phyloP scores from a whole-genome alignment of 2,113 vertebrate genomes.

The Ardeotis arabs region DNA sequence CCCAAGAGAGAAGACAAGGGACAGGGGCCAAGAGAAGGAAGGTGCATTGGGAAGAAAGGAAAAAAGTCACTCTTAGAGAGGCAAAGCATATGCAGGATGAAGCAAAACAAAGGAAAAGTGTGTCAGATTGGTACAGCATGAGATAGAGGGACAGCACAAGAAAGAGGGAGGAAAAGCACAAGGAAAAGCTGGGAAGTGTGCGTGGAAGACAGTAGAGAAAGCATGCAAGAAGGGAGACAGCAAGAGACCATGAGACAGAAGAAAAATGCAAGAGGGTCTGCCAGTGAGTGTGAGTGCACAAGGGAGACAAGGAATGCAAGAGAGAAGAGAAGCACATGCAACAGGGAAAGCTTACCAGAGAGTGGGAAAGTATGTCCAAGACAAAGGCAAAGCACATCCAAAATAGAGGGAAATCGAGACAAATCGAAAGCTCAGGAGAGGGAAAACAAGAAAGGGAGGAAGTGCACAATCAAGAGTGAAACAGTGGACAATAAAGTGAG shows the following conservation, averaged over 20 bases:
- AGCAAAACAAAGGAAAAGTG: background rate
- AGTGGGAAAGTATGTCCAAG: background rate
- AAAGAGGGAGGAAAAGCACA: background rate
- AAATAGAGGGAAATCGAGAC: background rate
- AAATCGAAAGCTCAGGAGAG: background rate
- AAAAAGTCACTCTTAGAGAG: background rate
- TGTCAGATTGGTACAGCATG: background rate
- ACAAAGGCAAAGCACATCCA: background rate
- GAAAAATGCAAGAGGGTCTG: background rate
- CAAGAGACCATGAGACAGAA: background rate
- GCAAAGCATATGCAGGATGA: background rate
- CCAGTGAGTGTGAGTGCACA: accelerated
- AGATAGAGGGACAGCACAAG: no score
- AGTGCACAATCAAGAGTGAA: background rate
- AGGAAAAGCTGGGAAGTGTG: background rate
- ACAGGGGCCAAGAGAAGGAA: background rate
- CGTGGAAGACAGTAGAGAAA: background rate
- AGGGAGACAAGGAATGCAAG: background rate
- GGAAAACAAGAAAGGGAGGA: background rate
- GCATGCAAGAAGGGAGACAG: background rate
- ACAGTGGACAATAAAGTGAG: background rate
- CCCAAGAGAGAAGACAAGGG: background rate
- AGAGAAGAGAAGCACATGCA: background rate
- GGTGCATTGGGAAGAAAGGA: background rate
- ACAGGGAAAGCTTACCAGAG: background rate